Evolutionary conservation across 2,888 invertebrate species (phyloP).

Genomic region (Drosophila subsilvestris): DNA sequence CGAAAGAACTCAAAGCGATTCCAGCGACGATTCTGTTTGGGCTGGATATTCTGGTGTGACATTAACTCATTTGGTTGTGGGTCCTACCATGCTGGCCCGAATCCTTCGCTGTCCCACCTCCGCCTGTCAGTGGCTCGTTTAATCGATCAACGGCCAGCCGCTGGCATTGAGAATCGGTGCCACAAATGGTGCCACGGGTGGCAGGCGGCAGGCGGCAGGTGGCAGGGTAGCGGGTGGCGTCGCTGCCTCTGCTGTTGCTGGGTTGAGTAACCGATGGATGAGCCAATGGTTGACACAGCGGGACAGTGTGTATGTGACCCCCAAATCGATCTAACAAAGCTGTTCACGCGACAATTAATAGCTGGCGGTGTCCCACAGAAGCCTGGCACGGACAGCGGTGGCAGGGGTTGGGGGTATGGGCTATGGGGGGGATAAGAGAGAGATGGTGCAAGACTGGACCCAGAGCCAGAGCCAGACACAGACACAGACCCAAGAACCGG

Average conservation of each 20-base stretch:
- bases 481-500: conserved; percentile 49
- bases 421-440: neutral
- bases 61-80: conserved; percentile 16
- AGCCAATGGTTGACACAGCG: conserved; percentile 55
- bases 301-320: conserved; percentile 67
- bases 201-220: neutral
- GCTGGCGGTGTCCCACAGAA: conserved; percentile 54
- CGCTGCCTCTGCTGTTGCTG: conserved; percentile 1
- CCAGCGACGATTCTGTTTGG: neutral
- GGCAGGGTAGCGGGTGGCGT: conserved; percentile 17
- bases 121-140: conserved; percentile 53
- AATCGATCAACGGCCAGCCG: conserved; percentile 74
- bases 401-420: neutral
- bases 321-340: conserved; percentile 76
- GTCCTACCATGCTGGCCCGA: neutral
- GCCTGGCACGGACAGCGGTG: conserved; percentile 21
- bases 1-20: no score
- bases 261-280: conserved; percentile 19
- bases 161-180: conserved; percentile 68
- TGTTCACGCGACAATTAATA: conserved; percentile 79
- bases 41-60: conserved; percentile 18
- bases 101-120: neutral
- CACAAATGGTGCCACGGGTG: conserved; percentile 38
- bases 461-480: conserved; percentile 1
- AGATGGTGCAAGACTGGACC: neutral